phyloP scores from a whole-genome alignment of 1,140 invertebrate species.

The Metaphire vulgaris region DNA sequence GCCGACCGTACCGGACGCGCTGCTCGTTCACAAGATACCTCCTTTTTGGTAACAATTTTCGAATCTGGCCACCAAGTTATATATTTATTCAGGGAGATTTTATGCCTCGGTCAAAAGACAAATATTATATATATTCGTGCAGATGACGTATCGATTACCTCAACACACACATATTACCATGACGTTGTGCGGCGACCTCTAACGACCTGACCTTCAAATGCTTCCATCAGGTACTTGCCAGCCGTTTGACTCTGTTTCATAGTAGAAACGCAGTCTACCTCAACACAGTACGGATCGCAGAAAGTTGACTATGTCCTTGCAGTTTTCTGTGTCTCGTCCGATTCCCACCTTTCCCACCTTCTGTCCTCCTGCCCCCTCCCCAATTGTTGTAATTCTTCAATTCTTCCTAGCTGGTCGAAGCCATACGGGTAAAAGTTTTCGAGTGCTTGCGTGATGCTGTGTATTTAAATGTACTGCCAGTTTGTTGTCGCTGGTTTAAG shows the following conservation, averaged over 20 bases:
- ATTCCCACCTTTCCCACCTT: background rate
- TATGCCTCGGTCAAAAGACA: background rate
- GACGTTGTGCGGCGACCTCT: background rate
- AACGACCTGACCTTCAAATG: background rate
- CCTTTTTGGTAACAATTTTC: background rate
- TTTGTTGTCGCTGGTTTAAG: background rate
- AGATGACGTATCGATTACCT: background rate
- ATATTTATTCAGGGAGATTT: background rate
- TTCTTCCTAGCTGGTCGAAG: background rate
- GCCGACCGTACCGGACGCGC: background rate
- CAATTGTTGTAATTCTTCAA: background rate
- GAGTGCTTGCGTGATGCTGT: background rate
- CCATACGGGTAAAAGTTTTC: background rate
- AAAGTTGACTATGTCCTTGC: background rate
- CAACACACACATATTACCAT: background rate
- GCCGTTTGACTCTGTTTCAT: background rate
- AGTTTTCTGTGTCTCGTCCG: background rate
- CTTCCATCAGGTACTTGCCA: background rate
- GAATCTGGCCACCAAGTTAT: background rate
- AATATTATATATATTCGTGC: slow-evolving; percentile 1
- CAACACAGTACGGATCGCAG: background rate
- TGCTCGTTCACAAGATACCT: background rate
- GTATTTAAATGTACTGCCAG: background rate
- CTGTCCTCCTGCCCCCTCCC: background rate
- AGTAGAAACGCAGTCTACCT: background rate